A percentile compares a stretch with the other conserved stretches of the same genome.
phyloP scores from a whole-genome alignment of 1,140 invertebrate genomes.

The honey bee (Apis mellifera) region Amel_HAv3.1 CM009937.2:13429501-13430000 shows the following conservation, averaged over 20 bases:
- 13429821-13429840: background rate
- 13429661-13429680: background rate
- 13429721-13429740: background rate
- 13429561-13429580: background rate
- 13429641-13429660: background rate
- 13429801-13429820: too few relatives aligned
- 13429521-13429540: background rate
- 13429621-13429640: background rate
- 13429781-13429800: background rate
- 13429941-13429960: conserved; percentile 79
- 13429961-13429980: conserved; percentile 80
- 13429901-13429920: conserved; percentile 74
- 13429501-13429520: background rate
- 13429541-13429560: background rate
- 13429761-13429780: background rate
- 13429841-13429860: conserved; percentile 64
- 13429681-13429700: conserved; percentile 22
- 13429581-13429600: background rate
- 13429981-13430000: conserved; percentile 81
- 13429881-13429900: conserved; percentile 77
- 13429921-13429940: conserved; percentile 75
- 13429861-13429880: conserved; percentile 80
- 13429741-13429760: background rate
- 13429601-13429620: background rate
- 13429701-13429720: background rate